Base-by-base conservation (phyloP, 2,888 invertebrate genomes). In the Ditylenchus weischeri region DNA sequence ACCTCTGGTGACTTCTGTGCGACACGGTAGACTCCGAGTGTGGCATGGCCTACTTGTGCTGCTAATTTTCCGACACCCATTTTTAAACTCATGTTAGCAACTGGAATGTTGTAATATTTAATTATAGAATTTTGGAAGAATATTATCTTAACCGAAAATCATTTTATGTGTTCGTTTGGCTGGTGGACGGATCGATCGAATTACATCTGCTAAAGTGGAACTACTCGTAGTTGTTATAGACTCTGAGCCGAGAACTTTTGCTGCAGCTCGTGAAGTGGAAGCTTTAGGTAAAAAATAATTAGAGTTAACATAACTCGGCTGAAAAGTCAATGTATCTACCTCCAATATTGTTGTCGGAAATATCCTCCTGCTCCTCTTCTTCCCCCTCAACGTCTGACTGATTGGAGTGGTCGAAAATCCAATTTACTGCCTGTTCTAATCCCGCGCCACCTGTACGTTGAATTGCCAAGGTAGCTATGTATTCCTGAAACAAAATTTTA, bases 41-140 rank as follows among this genome's bases (percentile, higher is more conserved):
- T 86, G 35, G 88, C 88, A 83, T 88, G 88, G 0, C 87, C 88
- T 23, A 75, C 81, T 83, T 88, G 88, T 50, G 87, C 86, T 23
- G 87, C 87, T 50, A 87, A 83, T 82, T 89, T 89, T 2, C 88
- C 89, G 38, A 86, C 83, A 0, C 88, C 87, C 88, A 89, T 89
- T 72, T 86, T 85, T 62, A 89, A 82, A 36, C 86, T 85, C 57
- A 84, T 83, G 81, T 89, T 89, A 8, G 88, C 87, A 38, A 88
- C 87, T 82, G 88, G 87, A 29, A 88, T 87, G 15, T 6, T 88
- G 11, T 38, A 38, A 38, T 38, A 8, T 38, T 38, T 43, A 29
- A 29, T 43, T 43, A 43, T 8, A 29, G 29, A 29, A 29, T 43
- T 43, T 43, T 43, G 15, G 8, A 10, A 13, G 43, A 43, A 2